A percentile compares a stretch with the other conserved stretches of the same genome.
These are phyloP conservation scores for Etheostoma cragini DNA, from an alignment of 2,113 vertebrate genomes.

Conservation along the genomic window DNA sequence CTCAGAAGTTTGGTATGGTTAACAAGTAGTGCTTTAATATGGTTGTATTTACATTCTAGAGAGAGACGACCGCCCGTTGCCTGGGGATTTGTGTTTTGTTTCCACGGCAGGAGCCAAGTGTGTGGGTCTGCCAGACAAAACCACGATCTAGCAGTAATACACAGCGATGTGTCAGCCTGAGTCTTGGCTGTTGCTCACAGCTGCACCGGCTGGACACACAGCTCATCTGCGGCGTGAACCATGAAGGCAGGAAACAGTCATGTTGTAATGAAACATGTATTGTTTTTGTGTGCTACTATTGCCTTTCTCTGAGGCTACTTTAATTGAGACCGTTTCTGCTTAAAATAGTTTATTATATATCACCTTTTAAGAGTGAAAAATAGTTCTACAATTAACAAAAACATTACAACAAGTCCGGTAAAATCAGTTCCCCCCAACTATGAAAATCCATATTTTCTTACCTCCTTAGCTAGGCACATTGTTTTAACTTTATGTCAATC, in stretches of 20 bases:
- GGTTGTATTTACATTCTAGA: conserved; percentile 77
- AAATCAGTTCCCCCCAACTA: neutral
- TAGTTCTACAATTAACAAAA: neutral
- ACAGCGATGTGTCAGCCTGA: conserved; percentile 67
- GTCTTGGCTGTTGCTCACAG: conserved; percentile 37
- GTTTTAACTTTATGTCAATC: neutral
- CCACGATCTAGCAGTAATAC: conserved; percentile 60
- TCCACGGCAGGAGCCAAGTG: conserved; percentile 67
- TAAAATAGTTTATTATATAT: neutral
- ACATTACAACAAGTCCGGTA: neutral
- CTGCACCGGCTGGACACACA: conserved; percentile 52
- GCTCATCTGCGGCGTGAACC: conserved; percentile 38
- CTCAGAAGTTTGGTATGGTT: conserved; percentile 53
- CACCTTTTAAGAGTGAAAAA: neutral
- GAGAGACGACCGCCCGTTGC: conserved; percentile 71
- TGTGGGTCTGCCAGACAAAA: conserved; percentile 65
- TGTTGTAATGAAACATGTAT: neutral
- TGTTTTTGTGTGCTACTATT: neutral
- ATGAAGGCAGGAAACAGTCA: neutral
- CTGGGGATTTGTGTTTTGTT: conserved; percentile 74
- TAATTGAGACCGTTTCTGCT: neutral
- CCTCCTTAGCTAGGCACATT: neutral
- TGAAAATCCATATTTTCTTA: neutral
- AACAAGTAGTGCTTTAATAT: conserved; percentile 71
- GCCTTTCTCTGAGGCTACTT: neutral